Conservation (phyloP, 2,113 vertebrate genomes). For the Oncorhynchus clarkii region DNA sequence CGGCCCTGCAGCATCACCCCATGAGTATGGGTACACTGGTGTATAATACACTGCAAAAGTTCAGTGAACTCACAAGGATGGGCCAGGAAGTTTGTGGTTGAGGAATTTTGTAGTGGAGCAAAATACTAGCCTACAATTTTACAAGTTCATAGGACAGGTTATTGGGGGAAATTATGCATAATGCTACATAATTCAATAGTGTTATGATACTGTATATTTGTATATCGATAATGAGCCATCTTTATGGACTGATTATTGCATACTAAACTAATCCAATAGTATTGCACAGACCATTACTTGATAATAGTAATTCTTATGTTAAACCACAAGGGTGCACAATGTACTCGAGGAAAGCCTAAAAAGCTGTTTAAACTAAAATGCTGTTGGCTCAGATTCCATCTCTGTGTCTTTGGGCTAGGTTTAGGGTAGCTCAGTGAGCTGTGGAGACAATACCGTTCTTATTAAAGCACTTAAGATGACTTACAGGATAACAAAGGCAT, state of each 20-base stretch:
- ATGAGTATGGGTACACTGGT: conserved; percentile 6
- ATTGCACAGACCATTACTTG: background rate
- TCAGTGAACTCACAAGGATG: background rate
- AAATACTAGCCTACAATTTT: no score
- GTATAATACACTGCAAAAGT: background rate
- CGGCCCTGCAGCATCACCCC: conserved; percentile 45
- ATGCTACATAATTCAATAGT: background rate
- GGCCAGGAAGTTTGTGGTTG: background rate
- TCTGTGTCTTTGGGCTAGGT: conserved; percentile 48
- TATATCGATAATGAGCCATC: background rate
- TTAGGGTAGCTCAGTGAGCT: conserved; percentile 49
- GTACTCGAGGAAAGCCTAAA: conserved; percentile 21
- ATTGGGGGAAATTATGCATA: background rate
- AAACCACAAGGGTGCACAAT: conserved; percentile 25
- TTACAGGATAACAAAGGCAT: conserved; percentile 22
- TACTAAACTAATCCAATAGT: background rate
- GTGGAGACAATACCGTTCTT: conserved; percentile 29
- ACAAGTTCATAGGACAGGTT: background rate
- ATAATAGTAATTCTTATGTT: conserved; percentile 9
- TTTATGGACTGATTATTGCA: background rate
- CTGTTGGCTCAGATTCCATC: conserved; percentile 53
- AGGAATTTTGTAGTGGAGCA: no score
- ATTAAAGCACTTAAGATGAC: conserved; percentile 33
- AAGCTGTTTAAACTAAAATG: conserved; percentile 48
- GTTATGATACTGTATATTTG: background rate